Evolutionary conservation across 64 coral and sea anemone genomes (phyloP), one percentile per base, ranked within the genome.

Genomic region (Anthopleura sola): DNA sequence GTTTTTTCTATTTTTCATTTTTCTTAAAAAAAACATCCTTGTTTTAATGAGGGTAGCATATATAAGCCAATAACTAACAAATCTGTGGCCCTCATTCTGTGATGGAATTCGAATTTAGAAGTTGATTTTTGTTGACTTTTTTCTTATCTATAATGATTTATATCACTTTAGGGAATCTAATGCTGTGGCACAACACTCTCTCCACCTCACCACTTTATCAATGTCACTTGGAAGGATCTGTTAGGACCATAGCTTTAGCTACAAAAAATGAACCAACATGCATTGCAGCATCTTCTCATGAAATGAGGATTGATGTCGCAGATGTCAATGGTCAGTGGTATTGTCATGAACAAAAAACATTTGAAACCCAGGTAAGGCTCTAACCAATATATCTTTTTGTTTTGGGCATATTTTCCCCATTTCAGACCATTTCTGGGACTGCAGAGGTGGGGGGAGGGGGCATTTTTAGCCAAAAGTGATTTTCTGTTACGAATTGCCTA

Each of bases 291-390:
- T 88, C 80, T 60, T 84, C 77, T 75, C 82, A 88, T 36, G 64
- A 89, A 49, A 60, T 98, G n/a, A 87, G 84, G 84, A 88, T 94
- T 14, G 88, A 94, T 40, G 49, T 75, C 24, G 58, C 88, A 48
- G 88, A 86, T 38, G 57, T 51, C 16, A 90, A 89, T 86, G 88
- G 88, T 37, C 83, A 87, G 20, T 98, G 95, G 95, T 54, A 75
- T n/a, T 88, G 92, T 60, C 31, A 39, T 53, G 54, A 85, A 51
- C 77, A 81, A 26, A 93, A 75, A 28, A 89, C 89, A 23, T 93
- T 86, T 91, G 89, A 94, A 89, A 83, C 89, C 23, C 91, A 88
- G 89, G 95, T 98, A 80, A 60, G 76, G 20, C 14, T 71, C 24
- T 71, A 3, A 71, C 15, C 24, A 71, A n/a, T 71, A n/a, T 14